Conservation (phyloP, 2,113 vertebrate genomes). For the Marmota monax region DNA sequence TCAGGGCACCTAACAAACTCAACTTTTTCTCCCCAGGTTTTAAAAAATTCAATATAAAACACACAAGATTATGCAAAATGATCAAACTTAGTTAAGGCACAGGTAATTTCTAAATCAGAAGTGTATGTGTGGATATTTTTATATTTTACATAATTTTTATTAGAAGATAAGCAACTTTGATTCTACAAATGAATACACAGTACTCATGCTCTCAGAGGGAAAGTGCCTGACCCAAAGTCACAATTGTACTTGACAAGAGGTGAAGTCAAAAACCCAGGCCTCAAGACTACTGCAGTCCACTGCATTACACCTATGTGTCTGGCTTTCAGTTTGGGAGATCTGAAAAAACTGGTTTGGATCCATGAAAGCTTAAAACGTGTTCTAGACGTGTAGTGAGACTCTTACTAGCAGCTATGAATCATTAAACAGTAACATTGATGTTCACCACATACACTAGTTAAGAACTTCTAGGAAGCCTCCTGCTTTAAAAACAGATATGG, state of each 20-base stretch:
- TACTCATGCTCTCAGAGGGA: not conserved
- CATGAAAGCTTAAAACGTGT: constrained; percentile 38
- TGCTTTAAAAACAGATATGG: constrained; percentile 44
- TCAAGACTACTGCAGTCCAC: not conserved
- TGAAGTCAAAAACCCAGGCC: not conserved
- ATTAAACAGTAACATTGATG: constrained; percentile 47
- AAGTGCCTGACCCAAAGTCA: not conserved
- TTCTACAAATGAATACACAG: not conserved
- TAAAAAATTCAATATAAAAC: constrained; percentile 11
- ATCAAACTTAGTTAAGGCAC: not conserved
- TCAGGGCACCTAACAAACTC: not conserved
- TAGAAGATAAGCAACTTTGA: not conserved
- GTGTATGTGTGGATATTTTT: not conserved
- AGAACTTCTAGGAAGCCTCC: constrained; percentile 8
- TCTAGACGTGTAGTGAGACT: not conserved
- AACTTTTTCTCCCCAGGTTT: constrained; percentile 44
- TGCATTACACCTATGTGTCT: too few relatives aligned
- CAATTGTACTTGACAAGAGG: not conserved
- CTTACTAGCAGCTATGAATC: constrained; percentile 54
- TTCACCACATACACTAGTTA: not conserved
- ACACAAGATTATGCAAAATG: not conserved
- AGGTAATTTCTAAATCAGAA: not conserved
- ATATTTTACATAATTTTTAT: not conserved
- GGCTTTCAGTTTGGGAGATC: not conserved
- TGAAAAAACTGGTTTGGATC: not conserved